A percentile compares a stretch with the other conserved stretches of the same genome.
Evolutionary conservation across 2,113 vertebrate species (phyloP).

Genomic region (Meles meles): DNA sequence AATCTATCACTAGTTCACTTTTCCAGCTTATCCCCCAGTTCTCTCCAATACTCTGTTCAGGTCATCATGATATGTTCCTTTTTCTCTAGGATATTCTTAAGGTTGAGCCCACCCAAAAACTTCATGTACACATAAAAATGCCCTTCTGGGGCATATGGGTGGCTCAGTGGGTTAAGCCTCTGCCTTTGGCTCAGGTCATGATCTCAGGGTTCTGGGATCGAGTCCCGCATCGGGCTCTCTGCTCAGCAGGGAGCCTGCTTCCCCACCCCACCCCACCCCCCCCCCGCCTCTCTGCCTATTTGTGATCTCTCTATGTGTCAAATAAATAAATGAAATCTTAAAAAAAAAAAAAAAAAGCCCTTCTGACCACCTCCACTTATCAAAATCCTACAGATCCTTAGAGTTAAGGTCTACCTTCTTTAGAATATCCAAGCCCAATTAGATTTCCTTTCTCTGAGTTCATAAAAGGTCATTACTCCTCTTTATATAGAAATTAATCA

Average conservation of each 20-base stretch:
- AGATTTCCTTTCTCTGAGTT: not conserved
- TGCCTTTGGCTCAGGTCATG: too few relatives aligned
- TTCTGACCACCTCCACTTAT: not conserved
- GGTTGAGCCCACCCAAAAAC: not conserved
- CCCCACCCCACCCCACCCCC: too few relatives aligned
- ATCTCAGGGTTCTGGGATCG: too few relatives aligned
- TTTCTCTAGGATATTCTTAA: slow-evolving; percentile 12
- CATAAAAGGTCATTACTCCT: not conserved
- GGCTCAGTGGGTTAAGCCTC: too few relatives aligned
- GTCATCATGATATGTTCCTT: not conserved
- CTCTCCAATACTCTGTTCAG: not conserved
- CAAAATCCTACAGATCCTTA: not conserved
- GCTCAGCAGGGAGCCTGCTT: too few relatives aligned
- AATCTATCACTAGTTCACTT: not conserved
- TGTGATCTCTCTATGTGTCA: too few relatives aligned
- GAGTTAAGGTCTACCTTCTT: not conserved
- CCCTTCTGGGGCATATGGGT: not conserved
- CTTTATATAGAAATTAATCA: not conserved
- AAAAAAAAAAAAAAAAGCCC: not conserved
- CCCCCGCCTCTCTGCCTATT: too few relatives aligned
- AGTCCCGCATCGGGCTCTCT: too few relatives aligned
- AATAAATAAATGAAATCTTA: too few relatives aligned
- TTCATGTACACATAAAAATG: not conserved
- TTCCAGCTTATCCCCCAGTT: not conserved
- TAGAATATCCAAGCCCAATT: not conserved